Base-by-base conservation (phyloP, 2,888 invertebrate genomes). In the Mallateleia sp. region DNA sequence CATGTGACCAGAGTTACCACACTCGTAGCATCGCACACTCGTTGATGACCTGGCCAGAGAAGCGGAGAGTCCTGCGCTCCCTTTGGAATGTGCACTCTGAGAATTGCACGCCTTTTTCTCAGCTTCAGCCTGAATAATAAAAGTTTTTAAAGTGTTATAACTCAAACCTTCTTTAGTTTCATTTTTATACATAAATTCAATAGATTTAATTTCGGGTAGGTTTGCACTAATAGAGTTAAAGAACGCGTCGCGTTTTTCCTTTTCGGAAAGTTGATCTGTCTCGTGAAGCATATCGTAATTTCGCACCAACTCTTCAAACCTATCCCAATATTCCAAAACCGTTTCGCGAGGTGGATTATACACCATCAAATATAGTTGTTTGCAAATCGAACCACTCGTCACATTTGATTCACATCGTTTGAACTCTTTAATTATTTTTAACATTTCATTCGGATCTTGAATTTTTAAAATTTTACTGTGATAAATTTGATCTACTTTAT, bases 51-150 rank as follows among this genome's bases (percentile, higher is more conserved):
- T 32, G 0, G 32, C 32, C n/a, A 32, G 15, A 5, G 58, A 58
- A 15, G 58, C 58, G n/a, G 58, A 28, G 18, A 7, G 11, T 11
- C 38, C 58, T 58, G n/a, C 58, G 18, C n/a, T 58, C 28, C 32
- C 32, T 58, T 24, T 25, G 20, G 54, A 25, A 25, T 54, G n/a
- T n/a, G n/a, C n/a, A n/a, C n/a, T n/a, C n/a, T n/a, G n/a, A n/a
- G n/a, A n/a, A n/a, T n/a, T n/a, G n/a, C n/a, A n/a, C n/a, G 38
- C 38, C 11, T 38, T 38, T 14, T 38, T 38, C 11, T 38, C n/a
- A 28, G 34, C 58, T 60, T 60, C 58, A 1, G 34, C 58, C 58
- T 60, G 58, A 20, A 60, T 38, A 34, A 60, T 60, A 60, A 60
- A 38, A 2, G 34, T 34, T 60, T 60, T 60, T 20, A 60, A 20